Evolutionary conservation across 2,797 vertebrate genomes (phyloP), one percentile per base, ranked within the genome.

Genomic region (Melanotaenia maccullochi): DNA sequence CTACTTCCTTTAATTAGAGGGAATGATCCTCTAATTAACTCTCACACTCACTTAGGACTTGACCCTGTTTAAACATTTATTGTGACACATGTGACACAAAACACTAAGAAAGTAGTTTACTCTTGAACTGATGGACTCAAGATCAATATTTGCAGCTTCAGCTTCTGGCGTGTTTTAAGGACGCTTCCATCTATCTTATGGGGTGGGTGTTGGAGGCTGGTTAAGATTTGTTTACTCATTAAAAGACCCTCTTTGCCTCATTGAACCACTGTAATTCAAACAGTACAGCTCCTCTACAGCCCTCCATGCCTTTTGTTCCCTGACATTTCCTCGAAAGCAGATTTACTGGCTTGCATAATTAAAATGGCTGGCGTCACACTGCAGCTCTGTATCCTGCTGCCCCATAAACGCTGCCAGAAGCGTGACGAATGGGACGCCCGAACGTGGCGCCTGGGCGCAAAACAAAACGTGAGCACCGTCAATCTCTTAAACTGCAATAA

Each of bases 271-370:
- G 20, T 60, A 32, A 32, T 55, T 61, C 13, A 58, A 20, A 35
- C 16, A 1, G 4, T 6, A 14, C 49, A 20, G 3, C 40, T 55
- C 14, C 36, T 44, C 51, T 5, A 25, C 22, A 25, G 47, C 4
- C 44, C 14, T 11, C n/a, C 61, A 3, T 24, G 24, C 35, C 47
- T 25, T 51, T 38, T 16, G 25, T 35, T 24, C 25, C 22, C 51
- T 59, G 76, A 71, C 78, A 30, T 74, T 82, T 76, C 62, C 35
- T 76, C 0, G 16, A 65, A 13, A 65, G 62, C 78, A 68, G 78
- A 87, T 89, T 82, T 88, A 89, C 77, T 11, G 59, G n/a, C 33
- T 54, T 66, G 35, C 75, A 57, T 86, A 71, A 87, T 89, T 80
- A 83, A 83, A 90, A 62, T 28, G 54, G 73, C 67, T 4, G 74